Evolutionary conservation across 2,888 invertebrate species (phyloP), one percentile per base, ranked within the genome.

Genomic region (Cyaniris semiargus): DNA sequence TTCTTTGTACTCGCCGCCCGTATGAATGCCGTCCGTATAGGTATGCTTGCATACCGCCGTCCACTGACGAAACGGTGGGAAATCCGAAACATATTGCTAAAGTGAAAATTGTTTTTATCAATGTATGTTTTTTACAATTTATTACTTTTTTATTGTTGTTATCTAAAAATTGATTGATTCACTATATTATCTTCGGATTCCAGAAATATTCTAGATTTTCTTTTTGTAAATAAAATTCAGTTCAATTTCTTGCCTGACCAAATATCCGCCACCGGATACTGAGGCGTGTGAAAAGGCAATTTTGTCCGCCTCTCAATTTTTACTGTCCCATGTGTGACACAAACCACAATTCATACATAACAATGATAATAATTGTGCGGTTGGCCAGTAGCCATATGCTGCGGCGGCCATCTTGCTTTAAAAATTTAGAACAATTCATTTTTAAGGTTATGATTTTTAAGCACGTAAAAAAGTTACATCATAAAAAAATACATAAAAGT

Each of bases 1-100:
- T 86, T 86, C 92, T 94, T 94, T 94, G 92, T 88, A 84, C 79
- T 82, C 81, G 87, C 93, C 93, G 92, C 83, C 83, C 79, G 81
- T 83, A 82, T 82, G 87, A 86, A 88, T 89, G 82, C 83, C 86
- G 83, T 84, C 85, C 87, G 80, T 83, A 83, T 81, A 83, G 85
- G 83, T 81, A 84, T 84, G 83, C 81, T 79, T 81, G 84, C 85
- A 86, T 86, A 84, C 86, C 85, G 81, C 80, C 82, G 81, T 81
- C 82, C 83, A 80, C 79, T 86, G 85, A 85, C 84, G 86, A 85
- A 85, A 86, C 83, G 81, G 81, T 83, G 83, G 83, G 82, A 83
- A 82, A 83, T 82, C 79, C 77, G 79, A 76, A 81, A 76, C 44
- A 48, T 74, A 76, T 77, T 76, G 76, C 56, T 72, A 60, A 72